Evolutionary conservation across 2,797 vertebrate genomes (phyloP).

Genomic region (Anguilla anguilla): DNA sequence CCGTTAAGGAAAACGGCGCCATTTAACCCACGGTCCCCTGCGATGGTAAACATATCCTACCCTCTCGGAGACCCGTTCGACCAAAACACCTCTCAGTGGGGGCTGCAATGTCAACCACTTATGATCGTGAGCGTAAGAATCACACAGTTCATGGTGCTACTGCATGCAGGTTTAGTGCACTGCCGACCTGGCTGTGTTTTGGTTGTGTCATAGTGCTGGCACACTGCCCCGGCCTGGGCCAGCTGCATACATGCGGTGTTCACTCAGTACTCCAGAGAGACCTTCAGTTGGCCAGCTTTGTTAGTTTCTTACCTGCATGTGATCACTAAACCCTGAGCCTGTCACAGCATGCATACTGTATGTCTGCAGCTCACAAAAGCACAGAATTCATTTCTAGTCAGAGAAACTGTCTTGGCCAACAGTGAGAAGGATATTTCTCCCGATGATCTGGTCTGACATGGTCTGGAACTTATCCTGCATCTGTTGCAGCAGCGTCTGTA

Average conservation of each 20-base stretch:
- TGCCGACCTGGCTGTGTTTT: neutral
- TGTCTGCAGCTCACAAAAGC: no score
- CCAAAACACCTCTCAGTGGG: neutral
- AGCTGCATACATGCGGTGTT: no score
- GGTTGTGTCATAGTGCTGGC: no score
- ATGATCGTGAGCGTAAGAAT: no score
- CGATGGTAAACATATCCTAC: neutral
- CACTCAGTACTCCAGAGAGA: no score
- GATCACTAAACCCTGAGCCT: no score
- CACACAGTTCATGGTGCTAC: no score
- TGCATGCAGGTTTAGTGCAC: neutral
- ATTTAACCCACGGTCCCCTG: neutral
- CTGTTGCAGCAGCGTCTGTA: constrained; percentile 94
- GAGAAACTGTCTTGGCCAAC: constrained; percentile 46
- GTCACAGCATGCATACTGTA: neutral
- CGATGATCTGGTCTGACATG: constrained; percentile 99
- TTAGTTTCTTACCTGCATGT: no score
- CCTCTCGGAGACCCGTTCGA: neutral
- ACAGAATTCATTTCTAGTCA: no score
- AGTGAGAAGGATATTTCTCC: constrained; percentile 87
- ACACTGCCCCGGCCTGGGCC: no score
- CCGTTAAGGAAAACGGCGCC: constrained; percentile 65
- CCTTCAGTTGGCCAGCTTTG: no score
- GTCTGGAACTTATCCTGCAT: constrained; percentile 99
- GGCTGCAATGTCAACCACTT: no score